Conservation (phyloP, 2,797 vertebrate genomes). For the Tapirus indicus region DNA sequence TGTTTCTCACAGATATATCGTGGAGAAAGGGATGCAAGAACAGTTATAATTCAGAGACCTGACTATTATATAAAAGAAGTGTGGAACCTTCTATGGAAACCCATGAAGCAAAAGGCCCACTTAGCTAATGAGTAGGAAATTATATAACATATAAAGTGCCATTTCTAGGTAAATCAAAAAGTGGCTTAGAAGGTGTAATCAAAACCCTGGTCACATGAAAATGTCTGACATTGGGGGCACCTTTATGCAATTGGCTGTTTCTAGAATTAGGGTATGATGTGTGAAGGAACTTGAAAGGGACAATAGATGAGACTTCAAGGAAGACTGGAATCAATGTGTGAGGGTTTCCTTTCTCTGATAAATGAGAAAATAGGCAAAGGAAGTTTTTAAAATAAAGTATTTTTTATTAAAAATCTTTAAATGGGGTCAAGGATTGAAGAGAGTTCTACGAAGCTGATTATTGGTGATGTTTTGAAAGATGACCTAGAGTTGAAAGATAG, state of each 20-base stretch:
- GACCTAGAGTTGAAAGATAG: not conserved
- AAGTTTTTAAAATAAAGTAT: not conserved
- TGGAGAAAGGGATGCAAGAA: not conserved
- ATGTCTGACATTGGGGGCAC: not conserved
- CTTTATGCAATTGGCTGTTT: not conserved
- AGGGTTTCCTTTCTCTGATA: not conserved
- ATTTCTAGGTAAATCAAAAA: not conserved
- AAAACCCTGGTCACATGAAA: not conserved
- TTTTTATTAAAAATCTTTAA: not conserved
- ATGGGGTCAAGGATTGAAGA: not conserved
- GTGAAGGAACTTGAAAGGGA: not conserved
- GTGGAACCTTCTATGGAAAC: not conserved
- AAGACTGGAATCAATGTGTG: not conserved
- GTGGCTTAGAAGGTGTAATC: not conserved
- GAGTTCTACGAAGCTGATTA: not conserved
- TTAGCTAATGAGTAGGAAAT: not conserved
- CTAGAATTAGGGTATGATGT: not conserved
- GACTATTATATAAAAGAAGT: not conserved
- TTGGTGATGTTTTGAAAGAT: not conserved
- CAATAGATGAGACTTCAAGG: not conserved
- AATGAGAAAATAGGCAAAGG: not conserved
- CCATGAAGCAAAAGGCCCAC: not conserved
- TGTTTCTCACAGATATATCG: not conserved
- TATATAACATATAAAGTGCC: not conserved
- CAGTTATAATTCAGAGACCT: not conserved